Base-by-base conservation (phyloP, 2,888 invertebrate genomes). In the Zaprionus lineosus region DNA sequence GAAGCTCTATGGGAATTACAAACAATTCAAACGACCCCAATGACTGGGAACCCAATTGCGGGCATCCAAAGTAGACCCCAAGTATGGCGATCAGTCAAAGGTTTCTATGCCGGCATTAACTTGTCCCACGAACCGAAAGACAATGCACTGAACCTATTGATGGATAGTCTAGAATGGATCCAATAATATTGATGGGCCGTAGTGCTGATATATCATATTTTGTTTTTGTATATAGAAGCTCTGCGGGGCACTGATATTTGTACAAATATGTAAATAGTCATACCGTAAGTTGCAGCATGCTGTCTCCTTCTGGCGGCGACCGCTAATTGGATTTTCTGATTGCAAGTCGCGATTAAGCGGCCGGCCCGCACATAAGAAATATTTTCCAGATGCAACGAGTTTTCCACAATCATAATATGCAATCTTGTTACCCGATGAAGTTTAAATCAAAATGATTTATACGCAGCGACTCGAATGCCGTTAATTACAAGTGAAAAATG, bases 401-500 rank as follows among this genome's bases (percentile, higher is more conserved):
- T 70, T 65, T 51, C 41, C 43, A 33, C 12, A 29, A 74, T 78
- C 79, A 75, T 76, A 81, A 84, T 66, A 65, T 61, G 47, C 50
- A 76, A 77, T 84, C 77, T 81, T 73, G 82, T 81, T 81, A 66
- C 66, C 73, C 77, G 77, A 77, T 84, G 81, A 81, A 63, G 77
- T 82, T 77, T 74, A 63, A 84, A 74, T 84, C 85, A 74, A 59
- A 77, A 57, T 79, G 78, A 79, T 79, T 79, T 82, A 77, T 81
- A 40, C 41, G 47, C 76, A 53, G 37, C 67, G 51, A 9, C 36
- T 26, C 21, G 47, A 56, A 50, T 68, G 77, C 76, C 79, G 64
- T 84, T 84, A 79, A 79, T 82, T 78, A 77, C 84, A 46, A 56
- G 43, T 26, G 53, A 74, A n/a, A 73, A 51, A 57, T 74, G 76